Conservation (phyloP, 2,113 vertebrate genomes). For the Cephalopholis sonnerati region DNA sequence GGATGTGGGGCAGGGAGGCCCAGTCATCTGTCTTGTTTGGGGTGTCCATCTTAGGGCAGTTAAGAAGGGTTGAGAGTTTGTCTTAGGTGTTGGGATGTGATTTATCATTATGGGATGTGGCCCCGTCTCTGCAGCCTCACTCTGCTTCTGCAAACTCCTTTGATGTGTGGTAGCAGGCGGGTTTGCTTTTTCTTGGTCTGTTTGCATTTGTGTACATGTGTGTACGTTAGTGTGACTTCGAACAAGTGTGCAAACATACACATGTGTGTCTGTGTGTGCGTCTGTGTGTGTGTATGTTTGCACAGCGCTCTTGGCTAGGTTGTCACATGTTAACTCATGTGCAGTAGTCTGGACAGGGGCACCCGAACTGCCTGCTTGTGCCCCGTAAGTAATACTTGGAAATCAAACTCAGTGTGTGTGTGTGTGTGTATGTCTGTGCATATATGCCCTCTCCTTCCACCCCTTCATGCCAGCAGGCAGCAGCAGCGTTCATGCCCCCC, state of each 20-base stretch:
- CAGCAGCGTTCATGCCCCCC: slow-evolving; percentile 31
- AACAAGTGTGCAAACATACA: slow-evolving; percentile 14
- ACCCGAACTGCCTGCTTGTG: slow-evolving; percentile 56
- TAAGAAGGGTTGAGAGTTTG: slow-evolving; percentile 24
- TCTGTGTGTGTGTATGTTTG: not conserved
- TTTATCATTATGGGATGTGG: slow-evolving; percentile 63
- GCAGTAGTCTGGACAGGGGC: slow-evolving; percentile 39
- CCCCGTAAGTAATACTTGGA: slow-evolving; percentile 59
- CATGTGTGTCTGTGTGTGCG: not conserved
- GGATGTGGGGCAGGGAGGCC: not conserved
- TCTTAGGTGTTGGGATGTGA: slow-evolving; percentile 60
- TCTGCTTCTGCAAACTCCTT: slow-evolving; percentile 33
- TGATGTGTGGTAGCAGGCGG: slow-evolving; percentile 34
- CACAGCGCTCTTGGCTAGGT: not conserved
- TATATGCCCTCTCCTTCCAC: slow-evolving; percentile 11
- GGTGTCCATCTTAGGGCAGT: slow-evolving; percentile 22
- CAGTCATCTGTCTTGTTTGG: slow-evolving; percentile 25
- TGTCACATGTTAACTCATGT: slow-evolving; percentile 68
- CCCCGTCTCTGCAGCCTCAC: slow-evolving; percentile 34
- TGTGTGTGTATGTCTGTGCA: not conserved
- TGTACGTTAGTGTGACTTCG: slow-evolving; percentile 2
- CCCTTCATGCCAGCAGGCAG: slow-evolving; percentile 56
- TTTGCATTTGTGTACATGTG: slow-evolving; percentile 44
- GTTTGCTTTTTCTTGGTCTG: slow-evolving; percentile 26
- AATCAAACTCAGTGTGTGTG: slow-evolving; percentile 42